These are phyloP conservation scores for Hippopotamus amphibius DNA, from an alignment of 2,113 vertebrate genomes.

Conservation along the genomic window DNA sequence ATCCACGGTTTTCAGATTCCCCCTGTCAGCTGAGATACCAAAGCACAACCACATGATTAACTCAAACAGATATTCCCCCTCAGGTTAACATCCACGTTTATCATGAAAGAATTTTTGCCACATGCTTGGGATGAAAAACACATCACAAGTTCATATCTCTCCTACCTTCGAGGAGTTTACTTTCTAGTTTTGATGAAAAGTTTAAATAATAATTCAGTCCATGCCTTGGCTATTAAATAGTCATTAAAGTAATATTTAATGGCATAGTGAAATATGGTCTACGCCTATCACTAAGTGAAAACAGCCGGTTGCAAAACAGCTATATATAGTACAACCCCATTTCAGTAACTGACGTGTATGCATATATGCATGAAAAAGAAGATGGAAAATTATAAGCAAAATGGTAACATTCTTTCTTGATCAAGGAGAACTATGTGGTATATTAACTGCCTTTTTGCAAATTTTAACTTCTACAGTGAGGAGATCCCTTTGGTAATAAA, in stretches of 20 bases:
- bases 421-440: neutral
- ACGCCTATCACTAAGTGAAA: neutral
- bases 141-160: neutral
- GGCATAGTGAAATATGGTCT: neutral
- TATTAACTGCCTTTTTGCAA: neutral
- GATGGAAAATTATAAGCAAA: constrained; percentile 7
- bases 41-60: neutral
- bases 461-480: neutral
- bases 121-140: neutral
- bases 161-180: neutral
- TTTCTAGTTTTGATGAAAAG: neutral
- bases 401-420: neutral
- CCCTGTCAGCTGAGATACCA: neutral
- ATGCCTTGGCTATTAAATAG: neutral
- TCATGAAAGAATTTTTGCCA: neutral
- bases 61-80: neutral
- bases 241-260: neutral
- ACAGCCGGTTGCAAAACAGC: neutral
- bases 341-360: neutral
- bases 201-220: constrained; percentile 7
- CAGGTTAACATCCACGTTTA: neutral
- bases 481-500: constrained; percentile 9
- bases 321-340: neutral
- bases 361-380: neutral
- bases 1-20: neutral